phyloP scores from a whole-genome alignment of 1,140 invertebrate species.

The Teleopsis dalmanni region DNA sequence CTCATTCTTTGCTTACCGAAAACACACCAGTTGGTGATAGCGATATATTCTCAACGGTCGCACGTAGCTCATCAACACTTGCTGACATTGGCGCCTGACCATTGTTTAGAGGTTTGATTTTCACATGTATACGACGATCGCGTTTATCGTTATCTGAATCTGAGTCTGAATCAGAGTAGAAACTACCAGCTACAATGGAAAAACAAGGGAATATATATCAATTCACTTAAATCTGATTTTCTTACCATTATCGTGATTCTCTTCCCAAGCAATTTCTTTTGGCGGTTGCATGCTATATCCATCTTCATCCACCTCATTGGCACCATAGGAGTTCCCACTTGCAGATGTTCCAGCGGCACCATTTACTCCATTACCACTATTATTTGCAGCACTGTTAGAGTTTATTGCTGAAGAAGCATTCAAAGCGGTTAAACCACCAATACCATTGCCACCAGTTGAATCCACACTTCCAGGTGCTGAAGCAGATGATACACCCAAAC shows the following conservation, averaged over 20 bases:
- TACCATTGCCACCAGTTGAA: slow-evolving; percentile 29
- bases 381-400: neutral
- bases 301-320: slow-evolving; percentile 86
- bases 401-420: neutral
- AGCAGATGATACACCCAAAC: slow-evolving; percentile 27
- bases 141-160: slow-evolving; percentile 82
- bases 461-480: slow-evolving; percentile 35
- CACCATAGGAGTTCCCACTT: slow-evolving; percentile 23
- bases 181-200: slow-evolving; percentile 54
- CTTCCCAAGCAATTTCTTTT: slow-evolving; percentile 54
- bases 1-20: slow-evolving; percentile 32
- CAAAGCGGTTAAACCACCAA: slow-evolving; percentile 15
- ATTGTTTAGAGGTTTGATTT: slow-evolving; percentile 90
- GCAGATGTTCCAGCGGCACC: neutral
- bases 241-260: slow-evolving; percentile 37
- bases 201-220: neutral
- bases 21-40: slow-evolving; percentile 65
- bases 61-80: slow-evolving; percentile 86
- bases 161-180: slow-evolving; percentile 86
- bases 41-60: slow-evolving; percentile 85
- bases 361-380: neutral
- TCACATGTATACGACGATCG: slow-evolving; percentile 83
- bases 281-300: slow-evolving; percentile 83
- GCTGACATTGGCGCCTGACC: slow-evolving; percentile 80
- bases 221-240: neutral